Evolutionary conservation across 2,113 vertebrate genomes (phyloP), one percentile per base, ranked within the genome.

Genomic region (Pelodiscus sinensis): DNA sequence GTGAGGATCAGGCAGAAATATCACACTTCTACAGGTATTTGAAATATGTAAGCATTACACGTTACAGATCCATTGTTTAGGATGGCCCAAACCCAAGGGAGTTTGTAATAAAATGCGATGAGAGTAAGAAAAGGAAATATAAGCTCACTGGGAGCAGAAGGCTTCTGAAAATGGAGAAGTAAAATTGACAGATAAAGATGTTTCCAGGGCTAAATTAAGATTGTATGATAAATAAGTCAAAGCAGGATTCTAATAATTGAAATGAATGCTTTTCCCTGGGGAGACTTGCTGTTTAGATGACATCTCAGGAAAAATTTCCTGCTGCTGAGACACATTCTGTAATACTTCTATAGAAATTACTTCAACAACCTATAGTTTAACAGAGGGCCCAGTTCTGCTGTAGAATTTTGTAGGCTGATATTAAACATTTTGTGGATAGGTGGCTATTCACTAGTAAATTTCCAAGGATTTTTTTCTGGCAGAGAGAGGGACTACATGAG

Each of bases 161-260:
- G 35, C 65, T 10, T 71, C 65, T 71, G 65, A 71, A 71, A 71
- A 35, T 71, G n/a, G n/a, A 18, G 12, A 88, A 0, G 1, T 58
- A 62, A 78, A n/a, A 50, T 5, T 73, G 84, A 55, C 19, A 62
- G 0, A 3, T 77, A 58, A 83, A 71, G 78, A 16, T 84, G 19
- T 77, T 12, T 60, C 9, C 68, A 54, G 24, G 31, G 54, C 82
- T n/a, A 85, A 9, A 52, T 75, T 56, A 86, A 83, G 11, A 21
- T 81, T 87, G 51, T 85, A 55, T 24, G 5, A 62, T 62, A 14
- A 79, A 24, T 57, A 38, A 75, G 6, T 44, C n/a, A 75, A 75
- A 75, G 44, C 35, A 75, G 71, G 24, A 22, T 62, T 81, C 44
- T 90, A 79, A 31, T 91, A 79, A 68, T 81, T 35, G 35, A 44